Percentiles rank a stretch among this genome's conserved stretches.
phyloP scores from a whole-genome alignment of 2,797 vertebrate species.

The Chelon labrosus region DNA sequence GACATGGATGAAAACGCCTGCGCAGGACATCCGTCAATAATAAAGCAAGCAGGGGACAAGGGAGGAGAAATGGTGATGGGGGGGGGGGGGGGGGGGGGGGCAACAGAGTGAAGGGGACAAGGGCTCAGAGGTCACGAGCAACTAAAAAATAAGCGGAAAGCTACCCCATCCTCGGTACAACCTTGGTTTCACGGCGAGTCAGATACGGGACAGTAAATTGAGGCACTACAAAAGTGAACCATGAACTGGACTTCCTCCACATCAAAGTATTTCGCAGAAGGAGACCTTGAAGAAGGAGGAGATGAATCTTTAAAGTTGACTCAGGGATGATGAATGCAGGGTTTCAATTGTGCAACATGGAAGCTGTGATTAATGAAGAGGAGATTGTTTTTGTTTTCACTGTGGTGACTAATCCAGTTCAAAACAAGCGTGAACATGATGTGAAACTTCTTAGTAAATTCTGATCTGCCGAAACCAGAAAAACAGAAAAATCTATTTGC shows the following conservation, averaged over 20 bases:
- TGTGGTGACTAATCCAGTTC: not conserved
- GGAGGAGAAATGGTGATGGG: conserved; percentile 50
- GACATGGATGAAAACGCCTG: conserved; percentile 77
- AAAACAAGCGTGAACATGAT: not conserved
- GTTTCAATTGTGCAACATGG: not conserved
- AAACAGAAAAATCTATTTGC: too few relatives aligned
- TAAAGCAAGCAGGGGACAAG: conserved; percentile 71
- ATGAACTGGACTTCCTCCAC: conserved; percentile 60
- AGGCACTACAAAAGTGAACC: conserved; percentile 42
- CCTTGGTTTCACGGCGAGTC: conserved; percentile 39
- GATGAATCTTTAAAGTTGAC: conserved; percentile 9
- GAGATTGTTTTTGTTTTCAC: not conserved
- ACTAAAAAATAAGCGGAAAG: conserved; percentile 83
- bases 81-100: conserved; percentile 4
- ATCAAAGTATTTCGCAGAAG: conserved; percentile 61
- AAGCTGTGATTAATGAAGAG: not conserved
- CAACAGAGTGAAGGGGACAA: conserved; percentile 12
- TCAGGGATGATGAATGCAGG: not conserved
- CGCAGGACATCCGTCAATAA: conserved; percentile 88
- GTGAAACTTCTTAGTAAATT: not conserved
- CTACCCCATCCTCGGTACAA: conserved; percentile 67
- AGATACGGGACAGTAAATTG: conserved; percentile 28
- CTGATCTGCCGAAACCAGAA: not conserved
- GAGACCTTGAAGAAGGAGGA: conserved; percentile 25
- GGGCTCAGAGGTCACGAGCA: conserved; percentile 63